Base-by-base conservation (phyloP, 2,888 invertebrate species). In the Lepidochrysops patricia region DNA sequence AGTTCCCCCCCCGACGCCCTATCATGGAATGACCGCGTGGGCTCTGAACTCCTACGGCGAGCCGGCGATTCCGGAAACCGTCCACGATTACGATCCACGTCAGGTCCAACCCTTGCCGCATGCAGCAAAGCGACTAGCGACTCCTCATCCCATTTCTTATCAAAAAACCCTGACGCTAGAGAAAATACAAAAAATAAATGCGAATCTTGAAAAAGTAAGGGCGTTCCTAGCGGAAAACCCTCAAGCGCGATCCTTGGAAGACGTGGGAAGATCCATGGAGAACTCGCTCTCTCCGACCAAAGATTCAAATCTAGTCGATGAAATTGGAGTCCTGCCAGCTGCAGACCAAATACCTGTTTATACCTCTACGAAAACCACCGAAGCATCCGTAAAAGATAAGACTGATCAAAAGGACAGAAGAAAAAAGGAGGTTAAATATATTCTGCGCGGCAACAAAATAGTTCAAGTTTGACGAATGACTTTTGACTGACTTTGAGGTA, bases 381-480 rank as follows among this genome's bases (percentile, higher is more conserved):
- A 73, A 15, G 69, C 73, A n/a, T 66, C 76, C 50, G 74, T 77
- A 69, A 72, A 73, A 66, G 75, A 70, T 58, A 67, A 72, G 54
- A 80, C 79, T 4, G 70, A 68, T 50, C 77, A 78, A 65, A 79
- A 72, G 62, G 78, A 74, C 70, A 81, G 84, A 67, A 72, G 74
- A 65, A 75, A 72, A 74, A 86, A 84, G 75, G 88, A 87, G 67
- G 72, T 80, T 67, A 86, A 82, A 72, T 89, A 77, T 72, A 79
- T 82, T 70, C 81, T 90, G 15, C 82, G 87, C 63, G 89, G 89
- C 67, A 89, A 89, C 83, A 86, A 73, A 79, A 89, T 89, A 67
- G 76, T 89, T 69, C 77, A 82, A 80, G 83, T 85, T 74, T 86
- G 86, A 88, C 68, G 70, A 76, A 74, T 82, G 80, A 82, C 79